A percentile compares a stretch with the other conserved stretches of the same genome.
These are phyloP conservation scores for Characodon lateralis DNA, from an alignment of 2,797 vertebrate genomes.

Conservation along the genomic window DNA sequence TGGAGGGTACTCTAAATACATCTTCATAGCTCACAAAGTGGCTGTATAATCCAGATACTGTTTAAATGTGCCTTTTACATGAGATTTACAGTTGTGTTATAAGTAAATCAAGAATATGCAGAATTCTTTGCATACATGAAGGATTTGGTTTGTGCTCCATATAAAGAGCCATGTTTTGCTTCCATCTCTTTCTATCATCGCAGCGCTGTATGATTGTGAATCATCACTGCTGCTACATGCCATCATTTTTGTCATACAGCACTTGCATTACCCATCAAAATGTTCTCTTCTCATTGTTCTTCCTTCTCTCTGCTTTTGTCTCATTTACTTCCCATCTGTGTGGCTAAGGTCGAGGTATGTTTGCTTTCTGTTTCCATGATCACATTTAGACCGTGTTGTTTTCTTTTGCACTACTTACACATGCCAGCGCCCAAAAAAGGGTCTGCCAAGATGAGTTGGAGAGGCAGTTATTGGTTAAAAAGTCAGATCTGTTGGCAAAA, in stretches of 20 bases:
- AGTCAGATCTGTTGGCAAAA: slow-evolving; percentile 11
- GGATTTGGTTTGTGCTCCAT: neutral
- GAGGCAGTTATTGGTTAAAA: slow-evolving; percentile 8
- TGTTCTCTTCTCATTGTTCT: slow-evolving; percentile 49
- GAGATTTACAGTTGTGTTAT: neutral
- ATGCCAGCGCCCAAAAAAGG: slow-evolving; percentile 7
- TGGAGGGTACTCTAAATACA: too few species aligned
- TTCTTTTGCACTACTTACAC: neutral
- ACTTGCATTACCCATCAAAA: slow-evolving; percentile 14
- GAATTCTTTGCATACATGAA: neutral
- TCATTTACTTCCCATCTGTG: slow-evolving; percentile 71
- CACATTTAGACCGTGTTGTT: slow-evolving; percentile 21
- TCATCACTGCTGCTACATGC: slow-evolving; percentile 7
- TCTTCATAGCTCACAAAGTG: too few species aligned
- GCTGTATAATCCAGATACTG: too few species aligned
- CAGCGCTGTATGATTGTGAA: slow-evolving; percentile 5
- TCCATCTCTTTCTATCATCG: slow-evolving; percentile 9
- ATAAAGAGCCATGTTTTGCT: slow-evolving; percentile 9
- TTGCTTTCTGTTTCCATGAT: slow-evolving; percentile 55
- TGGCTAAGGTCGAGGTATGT: slow-evolving; percentile 85
- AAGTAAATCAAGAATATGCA: neutral
- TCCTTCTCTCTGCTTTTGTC: slow-evolving; percentile 67
- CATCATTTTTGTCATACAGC: slow-evolving; percentile 22
- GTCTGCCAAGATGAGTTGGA: slow-evolving; percentile 15
- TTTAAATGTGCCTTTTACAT: too few species aligned